A percentile compares a stretch with the other conserved stretches of the same genome.
Conservation (phyloP, 2,113 vertebrate genomes). For the Strigops habroptila region DNA sequence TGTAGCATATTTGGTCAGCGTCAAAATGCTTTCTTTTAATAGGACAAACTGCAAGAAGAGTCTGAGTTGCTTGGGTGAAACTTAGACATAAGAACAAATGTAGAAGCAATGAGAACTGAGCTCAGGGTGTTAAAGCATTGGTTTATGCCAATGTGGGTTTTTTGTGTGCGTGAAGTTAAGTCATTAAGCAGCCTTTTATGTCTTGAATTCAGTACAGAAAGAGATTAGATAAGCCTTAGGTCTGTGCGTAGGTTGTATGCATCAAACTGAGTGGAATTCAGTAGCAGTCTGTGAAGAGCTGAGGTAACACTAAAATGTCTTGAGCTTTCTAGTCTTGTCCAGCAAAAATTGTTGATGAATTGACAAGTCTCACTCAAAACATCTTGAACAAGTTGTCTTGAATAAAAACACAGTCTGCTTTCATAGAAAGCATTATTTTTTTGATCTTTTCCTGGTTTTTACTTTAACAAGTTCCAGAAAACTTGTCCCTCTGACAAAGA, state of each 20-base stretch:
- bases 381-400: neutral
- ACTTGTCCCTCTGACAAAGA: neutral
- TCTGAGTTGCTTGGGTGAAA: neutral
- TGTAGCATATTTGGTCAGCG: neutral
- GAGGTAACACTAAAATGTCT: neutral
- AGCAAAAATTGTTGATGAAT: neutral
- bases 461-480: neutral
- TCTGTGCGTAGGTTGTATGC: neutral
- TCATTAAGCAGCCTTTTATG: neutral
- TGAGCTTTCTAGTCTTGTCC: neutral
- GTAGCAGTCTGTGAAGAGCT: neutral
- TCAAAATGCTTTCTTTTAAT: neutral
- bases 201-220: neutral
- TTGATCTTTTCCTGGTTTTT: neutral
- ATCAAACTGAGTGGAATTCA: neutral
- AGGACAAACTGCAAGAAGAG: neutral
- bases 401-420: neutral
- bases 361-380: neutral
- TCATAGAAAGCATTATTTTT: neutral
- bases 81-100: neutral
- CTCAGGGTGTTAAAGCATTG: neutral
- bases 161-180: neutral
- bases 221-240: neutral
- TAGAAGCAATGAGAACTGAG: neutral
- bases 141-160: fast-evolving